phyloP scores from a whole-genome alignment of 2,888 invertebrate species.

The Pardosa pseudoannulata region DNA sequence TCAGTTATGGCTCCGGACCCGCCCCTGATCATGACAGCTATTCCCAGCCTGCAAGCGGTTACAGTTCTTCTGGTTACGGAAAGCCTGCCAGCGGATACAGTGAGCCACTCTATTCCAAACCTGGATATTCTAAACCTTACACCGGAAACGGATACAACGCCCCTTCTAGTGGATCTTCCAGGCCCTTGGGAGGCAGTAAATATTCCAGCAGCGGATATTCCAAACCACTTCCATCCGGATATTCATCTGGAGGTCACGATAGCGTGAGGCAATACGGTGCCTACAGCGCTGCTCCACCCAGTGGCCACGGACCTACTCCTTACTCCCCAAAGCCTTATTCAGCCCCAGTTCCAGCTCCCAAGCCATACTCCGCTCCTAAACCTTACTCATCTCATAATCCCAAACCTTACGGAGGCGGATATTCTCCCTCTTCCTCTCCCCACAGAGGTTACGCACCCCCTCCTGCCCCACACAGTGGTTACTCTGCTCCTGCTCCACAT shows the following conservation, averaged over 20 bases:
- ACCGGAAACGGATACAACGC: constrained; percentile 23
- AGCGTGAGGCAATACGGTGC: constrained; percentile 36
- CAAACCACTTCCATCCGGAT: constrained; percentile 20
- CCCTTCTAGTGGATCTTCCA: neutral
- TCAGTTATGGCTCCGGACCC: constrained; percentile 24
- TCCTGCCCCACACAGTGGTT: constrained; percentile 20
- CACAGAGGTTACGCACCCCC: constrained; percentile 34
- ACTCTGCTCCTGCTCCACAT: constrained; percentile 23
- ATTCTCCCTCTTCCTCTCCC: constrained; percentile 26
- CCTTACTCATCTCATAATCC: constrained; percentile 34
- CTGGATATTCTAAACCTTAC: constrained; percentile 31
- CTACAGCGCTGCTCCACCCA: constrained; percentile 27
- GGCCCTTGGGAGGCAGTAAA: neutral
- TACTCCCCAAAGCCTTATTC: constrained; percentile 43
- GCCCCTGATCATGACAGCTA: constrained; percentile 22
- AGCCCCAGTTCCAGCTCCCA: constrained; percentile 8
- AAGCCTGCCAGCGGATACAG: constrained; percentile 13
- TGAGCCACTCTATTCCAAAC: neutral
- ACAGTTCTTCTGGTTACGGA: neutral
- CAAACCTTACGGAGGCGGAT: constrained; percentile 32
- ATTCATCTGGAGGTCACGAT: constrained; percentile 25
- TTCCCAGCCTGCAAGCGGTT: constrained; percentile 21
- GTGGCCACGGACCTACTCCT: constrained; percentile 23
- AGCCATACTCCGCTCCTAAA: constrained; percentile 30
- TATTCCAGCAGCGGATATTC: constrained; percentile 45